Evolutionary conservation across 2,113 vertebrate species (phyloP).

Genomic region (Neoarius graeffei): DNA sequence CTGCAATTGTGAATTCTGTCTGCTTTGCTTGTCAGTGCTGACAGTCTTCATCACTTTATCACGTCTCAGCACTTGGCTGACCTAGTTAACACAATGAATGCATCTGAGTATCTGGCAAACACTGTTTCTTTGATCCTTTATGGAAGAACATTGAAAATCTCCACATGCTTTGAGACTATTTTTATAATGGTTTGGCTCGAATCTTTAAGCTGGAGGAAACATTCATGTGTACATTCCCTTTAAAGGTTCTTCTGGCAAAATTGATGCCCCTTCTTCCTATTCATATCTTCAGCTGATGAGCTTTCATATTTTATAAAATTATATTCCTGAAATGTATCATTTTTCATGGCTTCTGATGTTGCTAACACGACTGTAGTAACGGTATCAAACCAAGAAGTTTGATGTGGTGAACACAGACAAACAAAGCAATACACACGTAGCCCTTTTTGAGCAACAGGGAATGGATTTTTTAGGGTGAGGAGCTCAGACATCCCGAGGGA

Average conservation of each 20-base stretch:
- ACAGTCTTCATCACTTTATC: slow-evolving; percentile 49
- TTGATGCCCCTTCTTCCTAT: too few relatives aligned
- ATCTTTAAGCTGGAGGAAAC: neutral
- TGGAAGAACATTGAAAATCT: slow-evolving; percentile 27
- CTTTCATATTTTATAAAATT: too few relatives aligned
- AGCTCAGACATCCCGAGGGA: too few relatives aligned
- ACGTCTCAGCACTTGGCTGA: slow-evolving; percentile 52
- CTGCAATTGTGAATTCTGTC: slow-evolving; percentile 17
- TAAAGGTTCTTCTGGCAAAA: too few relatives aligned
- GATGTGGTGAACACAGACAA: neutral
- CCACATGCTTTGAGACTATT: slow-evolving; percentile 2
- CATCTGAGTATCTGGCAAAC: slow-evolving; percentile 34
- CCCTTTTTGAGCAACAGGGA: too few relatives aligned
- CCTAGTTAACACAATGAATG: slow-evolving; percentile 52
- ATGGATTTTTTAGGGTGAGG: too few relatives aligned
- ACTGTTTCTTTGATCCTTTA: slow-evolving; percentile 31
- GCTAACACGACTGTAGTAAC: too few relatives aligned
- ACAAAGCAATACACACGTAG: neutral
- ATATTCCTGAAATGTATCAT: too few relatives aligned
- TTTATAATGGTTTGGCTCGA: slow-evolving; percentile 15
- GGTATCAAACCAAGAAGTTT: too few relatives aligned
- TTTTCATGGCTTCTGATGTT: too few relatives aligned
- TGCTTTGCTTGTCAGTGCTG: slow-evolving; percentile 39
- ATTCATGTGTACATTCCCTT: too few relatives aligned
- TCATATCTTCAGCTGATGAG: too few relatives aligned